A percentile compares a stretch with the other conserved stretches of the same genome.
Conservation (phyloP, 1,140 invertebrate genomes). For the Neodiprion virginianus region DNA sequence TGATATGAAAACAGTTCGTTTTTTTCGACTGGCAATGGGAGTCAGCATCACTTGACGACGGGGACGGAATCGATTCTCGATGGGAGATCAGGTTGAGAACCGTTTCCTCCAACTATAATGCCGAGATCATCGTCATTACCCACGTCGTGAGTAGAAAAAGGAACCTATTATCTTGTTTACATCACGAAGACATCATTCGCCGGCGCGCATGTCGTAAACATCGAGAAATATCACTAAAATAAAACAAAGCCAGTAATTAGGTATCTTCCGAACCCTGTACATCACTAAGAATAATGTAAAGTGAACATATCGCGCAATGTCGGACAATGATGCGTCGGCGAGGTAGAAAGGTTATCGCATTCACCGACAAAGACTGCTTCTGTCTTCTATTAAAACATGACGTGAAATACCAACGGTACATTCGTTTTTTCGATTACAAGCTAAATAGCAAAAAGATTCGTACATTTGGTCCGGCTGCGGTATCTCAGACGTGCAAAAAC, state of each 20-base stretch:
- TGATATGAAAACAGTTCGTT: too few relatives aligned
- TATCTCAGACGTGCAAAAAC: constrained; percentile 47
- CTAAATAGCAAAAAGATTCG: constrained; percentile 24
- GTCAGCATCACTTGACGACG: too few relatives aligned
- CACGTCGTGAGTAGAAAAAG: constrained; percentile 44
- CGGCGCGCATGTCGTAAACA: constrained; percentile 42
- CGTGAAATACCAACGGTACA: too few relatives aligned
- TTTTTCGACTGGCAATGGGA: too few relatives aligned
- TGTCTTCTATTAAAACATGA: not conserved
- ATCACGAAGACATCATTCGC: constrained; percentile 51
- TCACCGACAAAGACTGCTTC: not conserved
- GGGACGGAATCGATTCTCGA: not conserved
- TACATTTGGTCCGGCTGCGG: constrained; percentile 38
- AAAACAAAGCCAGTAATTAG: constrained; percentile 43
- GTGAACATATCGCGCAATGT: not conserved
- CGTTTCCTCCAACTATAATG: not conserved
- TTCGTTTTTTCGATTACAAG: too few relatives aligned
- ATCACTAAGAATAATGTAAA: not conserved
- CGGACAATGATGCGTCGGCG: not conserved
- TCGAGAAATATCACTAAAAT: constrained; percentile 56
- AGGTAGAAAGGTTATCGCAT: not conserved
- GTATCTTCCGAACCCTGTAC: not conserved
- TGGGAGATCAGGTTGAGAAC: not conserved
- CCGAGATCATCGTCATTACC: constrained; percentile 7
- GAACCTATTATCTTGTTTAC: constrained; percentile 54